Base-by-base conservation (phyloP, 2,888 invertebrate genomes). In the Esperia sulphurella region DNA sequence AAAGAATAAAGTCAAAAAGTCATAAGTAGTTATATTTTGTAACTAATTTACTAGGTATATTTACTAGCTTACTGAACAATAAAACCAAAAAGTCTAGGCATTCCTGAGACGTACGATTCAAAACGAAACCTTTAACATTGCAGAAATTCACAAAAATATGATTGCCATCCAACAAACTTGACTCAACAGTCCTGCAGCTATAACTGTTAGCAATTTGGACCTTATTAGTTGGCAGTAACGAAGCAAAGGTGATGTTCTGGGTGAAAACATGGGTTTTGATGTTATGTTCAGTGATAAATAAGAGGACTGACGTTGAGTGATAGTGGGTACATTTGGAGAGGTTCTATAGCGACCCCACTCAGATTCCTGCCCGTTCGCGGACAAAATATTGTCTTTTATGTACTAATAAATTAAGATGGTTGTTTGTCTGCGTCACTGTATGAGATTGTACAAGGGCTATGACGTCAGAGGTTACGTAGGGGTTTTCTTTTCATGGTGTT, bases 281-380 rank as follows among this genome's bases (percentile, higher is more conserved):
- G 61, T 57, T 58, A 58, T 49, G 57, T 63, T 53, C 65, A 65
- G 79, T 83, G 83, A 85, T 84, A 83, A 84, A 86, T 84, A 80
- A 76, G 68, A 71, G 67, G 71, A 60, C 61, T 75, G 85, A 85
- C 85, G 61, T 78, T 84, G 86, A 86, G 68, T 67, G 79, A 86
- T 85, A 63, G 82, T 64, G 69, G 75, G 75, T 53, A 65, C 69
- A 69, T 71, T 68, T 68, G 59, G 62, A 55, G 55, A 58, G 61
- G 58, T 58, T 45, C 50, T 52, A 53, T 14, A 54, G 10, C 64
- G 62, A 68, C 66, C 74, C 68, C 68, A 63, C 72, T 71, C 72
- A 69, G 71, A 79, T 78, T 76, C 74, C 59, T 68, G 70, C 72
- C 71, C 72, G 67, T 65, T 61, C 62, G 65, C 65, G 62, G 61